Conservation (phyloP, 2,113 vertebrate species). For the Amblyornis subalaris region DNA sequence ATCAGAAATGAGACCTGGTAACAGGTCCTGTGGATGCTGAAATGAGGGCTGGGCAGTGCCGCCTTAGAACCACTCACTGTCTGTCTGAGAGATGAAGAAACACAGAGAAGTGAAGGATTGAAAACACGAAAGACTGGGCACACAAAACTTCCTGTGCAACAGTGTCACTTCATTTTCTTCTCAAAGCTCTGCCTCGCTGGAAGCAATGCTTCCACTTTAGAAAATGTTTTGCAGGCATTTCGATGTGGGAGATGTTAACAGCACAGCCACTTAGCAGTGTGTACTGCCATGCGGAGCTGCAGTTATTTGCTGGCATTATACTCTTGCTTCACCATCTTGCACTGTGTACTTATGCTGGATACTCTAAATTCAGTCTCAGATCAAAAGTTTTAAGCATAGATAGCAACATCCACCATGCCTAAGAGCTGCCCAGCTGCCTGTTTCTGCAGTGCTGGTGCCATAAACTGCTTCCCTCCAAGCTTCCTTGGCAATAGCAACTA, state of each 20-base stretch:
- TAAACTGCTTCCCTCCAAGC: neutral
- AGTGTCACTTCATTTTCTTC: neutral
- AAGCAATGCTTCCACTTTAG: neutral
- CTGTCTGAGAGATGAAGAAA: neutral
- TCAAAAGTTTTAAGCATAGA: neutral
- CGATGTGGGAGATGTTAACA: neutral
- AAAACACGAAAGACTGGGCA: neutral
- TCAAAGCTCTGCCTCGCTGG: neutral
- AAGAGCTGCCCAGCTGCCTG: neutral
- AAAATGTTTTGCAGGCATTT: neutral
- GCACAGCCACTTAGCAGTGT: accelerated
- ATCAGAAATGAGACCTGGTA: neutral
- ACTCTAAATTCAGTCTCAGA: neutral
- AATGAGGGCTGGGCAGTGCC: neutral
- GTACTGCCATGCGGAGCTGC: neutral
- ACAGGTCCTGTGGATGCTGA: neutral
- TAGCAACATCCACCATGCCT: accelerated
- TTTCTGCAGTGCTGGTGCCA: neutral
- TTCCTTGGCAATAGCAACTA: neutral
- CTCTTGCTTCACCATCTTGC: neutral
- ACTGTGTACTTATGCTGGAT: neutral
- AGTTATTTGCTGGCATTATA: neutral
- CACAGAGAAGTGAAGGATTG: neutral
- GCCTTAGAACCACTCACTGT: neutral
- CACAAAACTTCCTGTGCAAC: neutral